phyloP scores from a whole-genome alignment of 2,888 invertebrate species.

The Acrocyrtus sp. region DNA sequence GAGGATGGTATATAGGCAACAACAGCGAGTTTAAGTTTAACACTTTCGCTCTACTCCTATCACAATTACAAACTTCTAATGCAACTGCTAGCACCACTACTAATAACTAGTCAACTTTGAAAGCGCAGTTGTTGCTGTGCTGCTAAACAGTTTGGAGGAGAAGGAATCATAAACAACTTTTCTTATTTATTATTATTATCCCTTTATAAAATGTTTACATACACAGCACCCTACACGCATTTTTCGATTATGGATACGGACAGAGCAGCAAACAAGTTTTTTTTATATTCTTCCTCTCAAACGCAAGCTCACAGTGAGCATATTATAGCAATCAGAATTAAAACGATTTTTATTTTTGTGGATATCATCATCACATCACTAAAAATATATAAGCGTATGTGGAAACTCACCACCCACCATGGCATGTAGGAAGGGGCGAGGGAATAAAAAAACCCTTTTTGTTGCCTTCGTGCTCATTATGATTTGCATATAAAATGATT shows the following conservation, averaged over 20 bases:
- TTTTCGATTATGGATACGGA: not conserved
- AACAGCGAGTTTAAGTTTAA: no score
- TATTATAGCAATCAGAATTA: no score
- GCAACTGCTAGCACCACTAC: not conserved
- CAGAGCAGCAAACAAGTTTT: not conserved
- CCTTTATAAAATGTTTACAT: not conserved
- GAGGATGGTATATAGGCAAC: no score
- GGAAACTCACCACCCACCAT: not conserved
- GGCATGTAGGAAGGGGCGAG: not conserved
- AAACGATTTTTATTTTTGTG: not conserved
- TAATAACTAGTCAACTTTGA: not conserved
- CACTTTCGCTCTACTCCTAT: no score
- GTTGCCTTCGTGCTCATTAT: conserved; percentile 16
- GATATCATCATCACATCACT: no score
- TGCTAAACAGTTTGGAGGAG: not conserved
- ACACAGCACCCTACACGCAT: not conserved
- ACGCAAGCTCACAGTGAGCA: no score
- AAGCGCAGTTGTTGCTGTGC: not conserved
- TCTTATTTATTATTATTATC: not conserved
- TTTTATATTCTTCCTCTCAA: no score
- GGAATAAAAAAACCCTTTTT: not conserved
- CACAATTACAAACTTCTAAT: not conserved
- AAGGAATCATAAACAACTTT: not conserved
- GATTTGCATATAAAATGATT: conserved; percentile 18
- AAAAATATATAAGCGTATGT: not conserved